Evolutionary conservation across 2,113 vertebrate genomes (phyloP), one percentile per base, ranked within the genome.

Genomic region (Sialia sialis): DNA sequence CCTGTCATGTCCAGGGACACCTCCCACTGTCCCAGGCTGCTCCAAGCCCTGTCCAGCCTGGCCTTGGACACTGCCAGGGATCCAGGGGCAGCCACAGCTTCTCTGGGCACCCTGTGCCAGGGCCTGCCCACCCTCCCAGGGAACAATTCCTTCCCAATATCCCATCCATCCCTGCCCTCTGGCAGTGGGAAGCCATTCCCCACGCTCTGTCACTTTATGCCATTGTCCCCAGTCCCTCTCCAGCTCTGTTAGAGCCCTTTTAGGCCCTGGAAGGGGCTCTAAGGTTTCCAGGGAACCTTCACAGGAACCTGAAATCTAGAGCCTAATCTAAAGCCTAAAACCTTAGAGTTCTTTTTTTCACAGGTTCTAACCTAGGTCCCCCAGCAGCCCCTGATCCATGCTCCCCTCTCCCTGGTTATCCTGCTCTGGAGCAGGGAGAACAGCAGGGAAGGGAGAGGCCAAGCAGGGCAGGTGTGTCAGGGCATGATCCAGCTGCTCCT

Each of bases 141-240:
- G 13, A 72, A 32, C 11, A 56, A 56, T 64, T 72, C 11, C 67
- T 51, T 5, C 36, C 67, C 36, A n/a, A 14, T 14, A 16, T 66
- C 44, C 51, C 26, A 73, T 36, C 51, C 0, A 66, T 0, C 36
- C 51, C 67, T 58, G 51, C 18, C 26, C 56, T 70, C 22, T 54
- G 55, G 8, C 48, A 70, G 2, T 30, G 41, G 7, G 25, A 48
- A 62, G 32, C 15, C 51, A 44, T 80, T 73, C 21, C 32, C 32
- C 0, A 0, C 26, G 9, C 0, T 9, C 25, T 64, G 34, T 34
- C 66, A 1, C 34, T 49, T 3, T 1, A 41, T 30, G 2, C 27
- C n/a, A 11, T 30, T 49, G 21, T 23, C 26, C 34, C 0, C 1
- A 64, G 32, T 58, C 32, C 36, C 22, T 66, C 36, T 51, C 18